phyloP scores from a whole-genome alignment of 2,113 vertebrate genomes.

The Tragulus kanchil region DNA sequence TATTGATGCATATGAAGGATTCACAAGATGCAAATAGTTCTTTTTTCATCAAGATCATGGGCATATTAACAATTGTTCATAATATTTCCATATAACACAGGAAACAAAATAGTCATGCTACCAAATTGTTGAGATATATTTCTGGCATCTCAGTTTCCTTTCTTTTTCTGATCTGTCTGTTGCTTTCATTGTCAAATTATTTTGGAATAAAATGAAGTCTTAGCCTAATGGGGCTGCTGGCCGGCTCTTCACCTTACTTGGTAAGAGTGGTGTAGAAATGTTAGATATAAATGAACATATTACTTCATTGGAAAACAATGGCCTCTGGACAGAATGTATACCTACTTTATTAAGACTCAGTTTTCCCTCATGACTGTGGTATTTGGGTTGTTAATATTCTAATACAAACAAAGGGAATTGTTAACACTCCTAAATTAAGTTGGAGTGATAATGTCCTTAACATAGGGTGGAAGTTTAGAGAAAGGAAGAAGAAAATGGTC shows the following conservation, averaged over 20 bases:
- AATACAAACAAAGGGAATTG: constrained; percentile 76
- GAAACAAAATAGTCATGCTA: neutral
- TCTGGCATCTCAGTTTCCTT: neutral
- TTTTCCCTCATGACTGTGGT: constrained; percentile 70
- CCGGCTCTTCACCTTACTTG: constrained; percentile 66
- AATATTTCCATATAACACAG: neutral
- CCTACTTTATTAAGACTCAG: constrained; percentile 75
- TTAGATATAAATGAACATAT: constrained; percentile 36
- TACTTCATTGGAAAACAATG: constrained; percentile 80
- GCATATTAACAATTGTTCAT: neutral
- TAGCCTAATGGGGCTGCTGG: neutral
- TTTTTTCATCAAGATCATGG: neutral
- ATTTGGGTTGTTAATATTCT: constrained; percentile 76
- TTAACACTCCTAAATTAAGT: constrained; percentile 64
- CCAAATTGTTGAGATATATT: neutral
- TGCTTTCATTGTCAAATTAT: constrained; percentile 7
- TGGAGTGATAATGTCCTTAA: constrained; percentile 65
- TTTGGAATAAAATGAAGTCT: constrained; percentile 11
- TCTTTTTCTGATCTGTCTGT: neutral
- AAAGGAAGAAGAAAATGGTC: constrained; percentile 60
- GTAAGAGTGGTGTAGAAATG: constrained; percentile 59
- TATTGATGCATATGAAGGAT: neutral
- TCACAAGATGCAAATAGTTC: neutral
- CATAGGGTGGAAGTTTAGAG: constrained; percentile 58
- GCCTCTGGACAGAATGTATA: constrained; percentile 77